A percentile compares a stretch with the other conserved stretches of the same genome.
These are phyloP conservation scores for Trichomalopsis sarcophagae DNA, from an alignment of 1,140 invertebrate species.

Conservation along the genomic window DNA sequence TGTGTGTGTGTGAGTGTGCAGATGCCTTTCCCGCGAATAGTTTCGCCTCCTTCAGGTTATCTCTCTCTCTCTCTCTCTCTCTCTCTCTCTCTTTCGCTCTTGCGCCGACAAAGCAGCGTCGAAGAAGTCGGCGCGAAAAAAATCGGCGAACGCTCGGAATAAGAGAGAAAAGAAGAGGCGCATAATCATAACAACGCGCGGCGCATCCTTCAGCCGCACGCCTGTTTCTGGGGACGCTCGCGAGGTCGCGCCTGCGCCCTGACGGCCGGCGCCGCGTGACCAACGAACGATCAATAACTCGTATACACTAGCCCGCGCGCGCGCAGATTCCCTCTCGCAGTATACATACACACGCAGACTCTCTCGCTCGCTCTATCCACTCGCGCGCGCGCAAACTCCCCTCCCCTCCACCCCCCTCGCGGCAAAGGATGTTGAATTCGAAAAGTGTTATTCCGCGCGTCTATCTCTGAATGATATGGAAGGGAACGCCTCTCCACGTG, in stretches of 20 bases:
- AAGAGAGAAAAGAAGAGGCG: neutral
- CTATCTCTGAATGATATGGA: conserved; percentile 76
- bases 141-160: neutral
- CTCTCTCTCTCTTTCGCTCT: conserved; percentile 1
- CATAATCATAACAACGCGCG: neutral
- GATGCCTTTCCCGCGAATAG: conserved; percentile 51
- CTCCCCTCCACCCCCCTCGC: no score
- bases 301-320: conserved; percentile 47
- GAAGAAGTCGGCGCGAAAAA: neutral
- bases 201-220: conserved; percentile 24
- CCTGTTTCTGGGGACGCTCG: conserved; percentile 16
- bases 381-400: neutral
- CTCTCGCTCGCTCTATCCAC: neutral
- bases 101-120: neutral
- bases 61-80: conserved; percentile 2
- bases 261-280: conserved; percentile 65
- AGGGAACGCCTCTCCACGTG: conserved; percentile 75
- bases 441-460: conserved; percentile 76
- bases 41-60: conserved; percentile 52
- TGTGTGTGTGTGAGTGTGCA: neutral
- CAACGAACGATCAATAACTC: conserved; percentile 71
- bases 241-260: conserved; percentile 71
- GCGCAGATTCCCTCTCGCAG: conserved; percentile 17
- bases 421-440: conserved; percentile 74
- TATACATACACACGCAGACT: neutral